Evolutionary conservation across 2,797 vertebrate genomes (phyloP), one percentile per base, ranked within the genome.

Genomic region (Hydrocynus forskahlii): DNA sequence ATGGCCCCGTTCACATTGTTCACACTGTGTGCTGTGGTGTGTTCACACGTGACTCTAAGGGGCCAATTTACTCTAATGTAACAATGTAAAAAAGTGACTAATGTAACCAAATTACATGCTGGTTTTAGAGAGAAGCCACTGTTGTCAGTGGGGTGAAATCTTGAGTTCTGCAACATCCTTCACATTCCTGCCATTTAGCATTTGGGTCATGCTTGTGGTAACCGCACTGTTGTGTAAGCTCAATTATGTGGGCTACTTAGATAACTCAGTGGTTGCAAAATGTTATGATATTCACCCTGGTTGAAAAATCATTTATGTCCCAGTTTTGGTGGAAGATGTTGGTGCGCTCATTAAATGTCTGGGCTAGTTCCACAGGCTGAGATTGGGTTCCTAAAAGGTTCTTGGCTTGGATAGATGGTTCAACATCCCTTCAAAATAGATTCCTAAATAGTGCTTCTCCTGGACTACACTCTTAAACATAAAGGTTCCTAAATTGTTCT

Each of bases 171-270:
- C 83, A 85, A 80, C 83, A 75, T 81, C 75, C 79, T 86, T 83
- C 79, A 57, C 84, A 74, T 88, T 86, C 84, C 84, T 86, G 64
- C 81, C 66, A 76, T 83, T 87, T 86, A 87, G 84, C 80, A 81
- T 87, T 78, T 3, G 38, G 38, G 84, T 86, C 88, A 90, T 84
- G 86, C 86, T 84, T 40, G 4, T 40, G 52, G 76, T 54, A 67
- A 63, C 71, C 76, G 78, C 29, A 62, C 48, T 13, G 48, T 83
- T 76, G 78, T 48, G 38, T 80, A 76, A 81, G 23, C 54, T 38
- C 74, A 43, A 68, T 67, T 81, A 75, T 43, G 74, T 62, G 45
- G 59, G 16, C 62, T 54, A 77, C 84, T 87, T 55, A 75, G 78
- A 69, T 80, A 86, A 89, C 60, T 75, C 43, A 71, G 57, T 40